These are phyloP conservation scores for Eupithecia vulgata DNA, from an alignment of 2,888 invertebrate species.

Conservation along the genomic window DNA sequence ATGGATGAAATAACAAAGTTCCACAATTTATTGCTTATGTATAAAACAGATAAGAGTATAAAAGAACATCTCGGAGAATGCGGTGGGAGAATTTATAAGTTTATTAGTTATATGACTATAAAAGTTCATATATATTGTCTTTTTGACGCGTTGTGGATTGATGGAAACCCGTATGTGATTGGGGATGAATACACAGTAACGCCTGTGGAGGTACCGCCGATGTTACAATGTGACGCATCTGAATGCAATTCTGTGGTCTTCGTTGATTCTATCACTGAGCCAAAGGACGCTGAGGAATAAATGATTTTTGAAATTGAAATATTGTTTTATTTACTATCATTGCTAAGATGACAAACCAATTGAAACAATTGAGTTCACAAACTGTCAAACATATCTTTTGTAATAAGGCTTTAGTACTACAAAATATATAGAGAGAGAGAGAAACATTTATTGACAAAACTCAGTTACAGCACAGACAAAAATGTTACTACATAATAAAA, in stretches of 20 bases:
- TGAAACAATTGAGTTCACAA: no score
- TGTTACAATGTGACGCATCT: constrained; percentile 76
- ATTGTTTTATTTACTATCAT: neutral
- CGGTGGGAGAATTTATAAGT: constrained; percentile 77
- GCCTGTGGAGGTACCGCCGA: constrained; percentile 74
- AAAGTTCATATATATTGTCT: constrained; percentile 79
- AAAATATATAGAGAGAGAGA: no score
- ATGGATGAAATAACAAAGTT: constrained; percentile 80
- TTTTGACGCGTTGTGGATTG: constrained; percentile 78
- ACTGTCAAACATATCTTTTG: no score
- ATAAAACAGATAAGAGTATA: constrained; percentile 76
- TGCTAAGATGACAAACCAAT: no score
- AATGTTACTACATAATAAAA: no score
- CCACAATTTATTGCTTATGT: constrained; percentile 75
- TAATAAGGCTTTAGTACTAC: no score
- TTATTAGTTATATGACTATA: constrained; percentile 79
- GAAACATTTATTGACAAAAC: no score
- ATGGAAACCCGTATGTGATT: constrained; percentile 78
- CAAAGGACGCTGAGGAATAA: constrained; percentile 74
- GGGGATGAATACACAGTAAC: constrained; percentile 79
- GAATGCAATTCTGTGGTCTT: constrained; percentile 78
- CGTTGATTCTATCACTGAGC: constrained; percentile 77
- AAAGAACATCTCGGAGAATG: constrained; percentile 79
- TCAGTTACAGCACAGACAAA: no score
- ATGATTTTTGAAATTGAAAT: neutral